Evolutionary conservation across 2,797 vertebrate genomes (phyloP).

Genomic region (Linurgus olivaceus): DNA sequence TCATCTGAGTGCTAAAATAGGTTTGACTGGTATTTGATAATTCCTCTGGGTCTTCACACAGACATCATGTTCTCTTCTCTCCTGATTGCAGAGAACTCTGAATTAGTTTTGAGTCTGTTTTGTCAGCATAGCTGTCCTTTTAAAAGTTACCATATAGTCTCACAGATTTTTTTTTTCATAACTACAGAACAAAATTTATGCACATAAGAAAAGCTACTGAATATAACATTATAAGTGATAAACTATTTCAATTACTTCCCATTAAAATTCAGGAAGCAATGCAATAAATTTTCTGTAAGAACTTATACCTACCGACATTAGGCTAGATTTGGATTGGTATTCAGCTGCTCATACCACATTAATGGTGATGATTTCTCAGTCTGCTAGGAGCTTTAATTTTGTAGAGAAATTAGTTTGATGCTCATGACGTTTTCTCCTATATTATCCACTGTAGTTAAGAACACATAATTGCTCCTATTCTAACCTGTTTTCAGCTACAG

Average conservation of each 20-base stretch:
- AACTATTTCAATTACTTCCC: background rate
- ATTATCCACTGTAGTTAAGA: background rate
- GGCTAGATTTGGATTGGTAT: constrained; percentile 19
- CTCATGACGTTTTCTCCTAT: background rate
- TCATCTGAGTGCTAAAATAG: background rate
- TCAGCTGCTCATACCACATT: background rate
- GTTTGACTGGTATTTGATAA: background rate
- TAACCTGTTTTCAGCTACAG: background rate
- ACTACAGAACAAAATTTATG: background rate
- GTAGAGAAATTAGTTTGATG: constrained; percentile 20
- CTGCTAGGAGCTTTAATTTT: constrained; percentile 34
- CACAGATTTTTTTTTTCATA: background rate
- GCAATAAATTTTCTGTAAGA: constrained; percentile 22
- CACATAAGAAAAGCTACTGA: background rate
- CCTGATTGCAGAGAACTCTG: background rate
- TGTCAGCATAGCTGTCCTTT: background rate
- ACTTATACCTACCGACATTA: background rate
- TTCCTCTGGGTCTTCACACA: background rate
- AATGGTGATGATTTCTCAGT: background rate
- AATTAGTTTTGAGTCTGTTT: background rate
- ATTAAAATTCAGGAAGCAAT: constrained; percentile 44
- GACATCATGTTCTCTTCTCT: background rate
- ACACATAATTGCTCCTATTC: background rate
- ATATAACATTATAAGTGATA: background rate
- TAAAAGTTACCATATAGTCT: background rate